Conservation (phyloP, 2,888 invertebrate genomes). For the Brachypterus glaber region DNA sequence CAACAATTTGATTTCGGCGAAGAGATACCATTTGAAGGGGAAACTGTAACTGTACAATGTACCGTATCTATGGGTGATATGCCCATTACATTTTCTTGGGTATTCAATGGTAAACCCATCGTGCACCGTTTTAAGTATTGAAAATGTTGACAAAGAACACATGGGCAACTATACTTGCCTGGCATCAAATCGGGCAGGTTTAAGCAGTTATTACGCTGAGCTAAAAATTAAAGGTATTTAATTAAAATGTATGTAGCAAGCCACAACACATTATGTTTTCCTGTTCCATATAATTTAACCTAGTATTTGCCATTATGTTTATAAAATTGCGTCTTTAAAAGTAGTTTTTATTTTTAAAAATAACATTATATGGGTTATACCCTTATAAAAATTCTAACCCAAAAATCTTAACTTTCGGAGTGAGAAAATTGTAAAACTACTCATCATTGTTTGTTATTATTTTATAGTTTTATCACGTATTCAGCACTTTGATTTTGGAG, state of each 20-base stretch:
- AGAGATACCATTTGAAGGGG: conserved; percentile 45
- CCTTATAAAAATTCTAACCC: too few relatives aligned
- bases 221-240: conserved; percentile 68
- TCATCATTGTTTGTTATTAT: conserved; percentile 3
- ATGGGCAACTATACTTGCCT: conserved; percentile 56
- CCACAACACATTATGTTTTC: too few relatives aligned
- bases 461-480: conserved; percentile 48
- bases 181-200: conserved; percentile 49
- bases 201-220: conserved; percentile 47
- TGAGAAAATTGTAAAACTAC: too few relatives aligned
- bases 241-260: too few relatives aligned
- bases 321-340: too few relatives aligned
- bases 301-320: too few relatives aligned
- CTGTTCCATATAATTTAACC: too few relatives aligned
- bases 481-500: conserved; percentile 49
- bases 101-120: conserved; percentile 51
- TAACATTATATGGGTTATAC: too few relatives aligned
- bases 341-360: too few relatives aligned
- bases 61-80: conserved; percentile 61
- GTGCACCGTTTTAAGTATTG: conserved; percentile 55
- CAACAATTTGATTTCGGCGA: conserved; percentile 50
- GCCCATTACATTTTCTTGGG: conserved; percentile 67
- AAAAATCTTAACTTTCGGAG: too few relatives aligned
- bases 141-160: conserved; percentile 51
- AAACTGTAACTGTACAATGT: conserved; percentile 45